phyloP scores from a whole-genome alignment of 2,888 invertebrate species.

The Gnatocerus cornutus region DNA sequence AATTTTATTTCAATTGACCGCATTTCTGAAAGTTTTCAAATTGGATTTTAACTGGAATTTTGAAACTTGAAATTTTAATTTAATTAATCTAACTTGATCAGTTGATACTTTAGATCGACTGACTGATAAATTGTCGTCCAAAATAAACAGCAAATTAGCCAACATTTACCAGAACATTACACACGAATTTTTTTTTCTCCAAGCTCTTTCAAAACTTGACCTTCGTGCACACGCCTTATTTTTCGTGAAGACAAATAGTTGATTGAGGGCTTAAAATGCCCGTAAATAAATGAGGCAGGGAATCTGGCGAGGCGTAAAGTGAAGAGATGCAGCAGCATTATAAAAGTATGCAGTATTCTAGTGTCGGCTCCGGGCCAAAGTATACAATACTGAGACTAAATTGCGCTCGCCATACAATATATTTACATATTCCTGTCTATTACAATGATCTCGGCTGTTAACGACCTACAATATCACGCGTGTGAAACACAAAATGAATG shows the following conservation, averaged over 20 bases:
- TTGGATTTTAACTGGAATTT: too few species aligned
- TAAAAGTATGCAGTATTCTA: slow-evolving; percentile 51
- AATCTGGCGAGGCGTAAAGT: slow-evolving; percentile 47
- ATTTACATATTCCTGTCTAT: slow-evolving; percentile 49
- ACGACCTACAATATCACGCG: slow-evolving; percentile 44
- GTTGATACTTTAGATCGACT: too few species aligned
- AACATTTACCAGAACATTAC: too few species aligned
- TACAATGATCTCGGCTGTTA: slow-evolving; percentile 48
- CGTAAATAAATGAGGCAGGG: slow-evolving; percentile 40
- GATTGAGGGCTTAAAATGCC: slow-evolving; percentile 36
- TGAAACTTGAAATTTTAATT: too few species aligned
- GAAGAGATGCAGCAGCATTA: slow-evolving; percentile 46
- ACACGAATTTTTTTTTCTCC: too few species aligned
- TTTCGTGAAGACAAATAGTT: slow-evolving; percentile 18
- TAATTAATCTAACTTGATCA: too few species aligned
- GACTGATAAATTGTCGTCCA: too few species aligned
- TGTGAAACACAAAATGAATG: slow-evolving; percentile 41
- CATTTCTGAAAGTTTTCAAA: too few species aligned
- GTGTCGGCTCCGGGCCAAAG: slow-evolving; percentile 51
- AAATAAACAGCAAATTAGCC: too few species aligned
- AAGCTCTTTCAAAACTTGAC: slow-evolving; percentile 12
- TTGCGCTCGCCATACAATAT: slow-evolving; percentile 48
- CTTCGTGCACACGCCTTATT: slow-evolving; percentile 11
- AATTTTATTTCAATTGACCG: too few species aligned
- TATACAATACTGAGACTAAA: slow-evolving; percentile 51